Evolutionary conservation across 1,140 invertebrate species (phyloP), one percentile per base, ranked within the genome.

Genomic region (Eueides isabella): DNA sequence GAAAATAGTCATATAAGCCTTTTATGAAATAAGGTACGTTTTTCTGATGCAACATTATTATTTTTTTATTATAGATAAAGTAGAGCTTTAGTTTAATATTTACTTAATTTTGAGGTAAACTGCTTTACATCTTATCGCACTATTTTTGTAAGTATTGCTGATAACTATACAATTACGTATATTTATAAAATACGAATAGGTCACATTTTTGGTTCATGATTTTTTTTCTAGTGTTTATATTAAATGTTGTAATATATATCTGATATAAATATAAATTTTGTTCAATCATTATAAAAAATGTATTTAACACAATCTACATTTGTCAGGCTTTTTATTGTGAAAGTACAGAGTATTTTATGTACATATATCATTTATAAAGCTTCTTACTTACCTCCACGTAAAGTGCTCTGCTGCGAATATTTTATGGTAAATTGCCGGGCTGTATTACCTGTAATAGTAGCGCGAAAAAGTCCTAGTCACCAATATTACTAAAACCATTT

Each of bases 281-380:
- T n/a, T n/a, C n/a, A n/a, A n/a, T n/a, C n/a, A n/a, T n/a, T n/a
- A n/a, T n/a, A n/a, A n/a, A n/a, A 38, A 9, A 11, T 38, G 5
- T 38, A 38, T 38, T 38, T 38, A 38, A 7, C 35, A 38, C 5
- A 38, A 55, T 26, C 19, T 23, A 55, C 23, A 55, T 55, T 23
- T 55, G 11, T 55, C 23, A 55, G 48, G 48, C 23, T 55, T 55
- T 55, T 26, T 55, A 55, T 55, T 55, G 48, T 55, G 19, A 26
- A 55, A 55, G 23, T 2, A n/a, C n/a, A n/a, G n/a, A n/a, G n/a
- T n/a, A n/a, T 38, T 9, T 38, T 55, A 55, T 12, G 35, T 26
- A 55, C 48, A 0, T 55, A 55, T 55, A 19, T 55, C 48, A 55
- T 55, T 55, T 19, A 26, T 55, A 55, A 55, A 55, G 7, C 19